These are phyloP conservation scores for Gastrophysa polygoni DNA, from an alignment of 2,888 invertebrate species.

Conservation along the genomic window DNA sequence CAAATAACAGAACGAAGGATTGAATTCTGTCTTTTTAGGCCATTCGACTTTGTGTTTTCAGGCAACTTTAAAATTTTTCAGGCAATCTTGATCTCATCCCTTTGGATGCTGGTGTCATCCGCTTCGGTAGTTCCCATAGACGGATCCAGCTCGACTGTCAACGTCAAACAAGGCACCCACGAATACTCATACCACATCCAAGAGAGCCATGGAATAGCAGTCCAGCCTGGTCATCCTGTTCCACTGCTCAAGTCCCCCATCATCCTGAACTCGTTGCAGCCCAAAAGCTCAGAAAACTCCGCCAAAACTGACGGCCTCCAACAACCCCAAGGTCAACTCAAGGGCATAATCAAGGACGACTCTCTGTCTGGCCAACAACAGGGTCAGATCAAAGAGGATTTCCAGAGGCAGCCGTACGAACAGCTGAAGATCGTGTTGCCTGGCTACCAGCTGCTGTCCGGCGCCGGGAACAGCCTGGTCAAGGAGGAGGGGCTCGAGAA, in stretches of 20 bases:
- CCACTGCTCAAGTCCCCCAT: background rate
- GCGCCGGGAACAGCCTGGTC: background rate
- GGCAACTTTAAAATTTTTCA: too few species aligned
- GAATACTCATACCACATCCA: conserved; percentile 43
- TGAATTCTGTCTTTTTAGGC: too few species aligned
- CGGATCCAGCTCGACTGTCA: conserved; percentile 35
- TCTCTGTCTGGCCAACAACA: background rate
- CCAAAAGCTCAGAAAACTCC: background rate
- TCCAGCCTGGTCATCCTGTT: conserved; percentile 17
- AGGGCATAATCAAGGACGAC: background rate
- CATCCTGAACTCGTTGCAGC: background rate
- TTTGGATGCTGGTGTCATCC: conserved; percentile 19
- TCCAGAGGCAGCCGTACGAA: background rate
- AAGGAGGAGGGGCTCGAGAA: background rate
- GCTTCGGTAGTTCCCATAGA: conserved; percentile 39
- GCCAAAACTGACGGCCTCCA: background rate
- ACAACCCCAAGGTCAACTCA: too few species aligned
- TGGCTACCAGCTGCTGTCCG: conserved; percentile 16
- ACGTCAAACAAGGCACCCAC: conserved; percentile 38
- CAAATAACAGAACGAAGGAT: too few species aligned
- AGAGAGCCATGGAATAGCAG: conserved; percentile 35
- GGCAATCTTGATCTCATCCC: conserved; percentile 20
- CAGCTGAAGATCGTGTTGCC: conserved; percentile 13
- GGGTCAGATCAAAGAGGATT: background rate
- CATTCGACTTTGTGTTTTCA: too few species aligned